Conservation (phyloP, 1,140 invertebrate genomes). For the Aphidius gifuensis region DNA sequence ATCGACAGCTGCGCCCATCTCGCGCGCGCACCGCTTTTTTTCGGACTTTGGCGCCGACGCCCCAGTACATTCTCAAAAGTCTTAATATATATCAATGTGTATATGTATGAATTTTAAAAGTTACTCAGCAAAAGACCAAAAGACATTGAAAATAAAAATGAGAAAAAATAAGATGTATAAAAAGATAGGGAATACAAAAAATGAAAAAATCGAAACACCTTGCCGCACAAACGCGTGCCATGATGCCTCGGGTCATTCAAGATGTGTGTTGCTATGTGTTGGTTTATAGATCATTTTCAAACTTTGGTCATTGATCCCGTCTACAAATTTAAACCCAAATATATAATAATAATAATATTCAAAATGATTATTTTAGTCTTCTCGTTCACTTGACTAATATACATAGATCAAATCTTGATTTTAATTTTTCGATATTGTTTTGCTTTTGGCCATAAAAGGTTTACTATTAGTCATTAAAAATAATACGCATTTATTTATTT, state of each 20-base stretch:
- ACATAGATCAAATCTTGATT: too few relatives aligned
- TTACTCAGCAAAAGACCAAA: too few relatives aligned
- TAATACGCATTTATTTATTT: too few relatives aligned
- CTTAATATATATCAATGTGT: neutral
- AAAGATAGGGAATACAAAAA: neutral
- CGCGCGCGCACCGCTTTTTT: slow-evolving; percentile 11
- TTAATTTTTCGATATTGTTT: too few relatives aligned
- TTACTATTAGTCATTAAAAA: too few relatives aligned
- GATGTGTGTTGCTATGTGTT: slow-evolving; percentile 25
- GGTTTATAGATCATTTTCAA: slow-evolving; percentile 39
- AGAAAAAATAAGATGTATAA: slow-evolving; percentile 10
- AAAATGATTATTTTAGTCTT: too few relatives aligned
- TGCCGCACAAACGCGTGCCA: slow-evolving; percentile 44
- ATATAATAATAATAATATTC: too few relatives aligned
- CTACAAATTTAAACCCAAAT: slow-evolving; percentile 12
- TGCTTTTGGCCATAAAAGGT: too few relatives aligned
- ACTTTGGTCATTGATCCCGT: slow-evolving; percentile 45
- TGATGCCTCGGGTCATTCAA: slow-evolving; percentile 37
- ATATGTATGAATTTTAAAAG: neutral
- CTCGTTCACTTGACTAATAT: too few relatives aligned
- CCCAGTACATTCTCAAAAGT: neutral
- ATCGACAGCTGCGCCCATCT: slow-evolving; percentile 48
- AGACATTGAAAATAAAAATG: neutral
- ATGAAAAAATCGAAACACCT: slow-evolving; percentile 21
- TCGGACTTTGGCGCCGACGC: neutral